These are phyloP conservation scores for Siniperca obscura DNA, from an alignment of 2,797 vertebrate genomes.

Conservation along the genomic window DNA sequence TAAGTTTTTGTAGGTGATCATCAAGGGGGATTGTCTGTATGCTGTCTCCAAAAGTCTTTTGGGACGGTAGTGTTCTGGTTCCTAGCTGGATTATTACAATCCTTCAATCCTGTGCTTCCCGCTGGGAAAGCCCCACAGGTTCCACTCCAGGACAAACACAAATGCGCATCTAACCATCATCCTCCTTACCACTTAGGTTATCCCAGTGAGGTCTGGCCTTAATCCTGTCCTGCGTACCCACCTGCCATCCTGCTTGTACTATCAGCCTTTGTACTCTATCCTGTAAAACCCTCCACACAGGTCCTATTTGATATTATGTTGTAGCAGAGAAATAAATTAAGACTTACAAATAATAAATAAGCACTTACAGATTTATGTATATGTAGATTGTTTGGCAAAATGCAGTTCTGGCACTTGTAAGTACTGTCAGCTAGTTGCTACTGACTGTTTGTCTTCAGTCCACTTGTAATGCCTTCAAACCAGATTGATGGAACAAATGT, in stretches of 20 bases:
- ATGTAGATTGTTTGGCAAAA: conserved; percentile 6
- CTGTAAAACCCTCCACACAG: conserved; percentile 8
- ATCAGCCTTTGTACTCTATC: conserved; percentile 43
- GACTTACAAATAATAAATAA: conserved; percentile 12
- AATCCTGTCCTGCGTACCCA: conserved; percentile 72
- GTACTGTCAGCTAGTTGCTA: conserved; percentile 16
- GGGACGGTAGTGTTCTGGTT: conserved; percentile 50
- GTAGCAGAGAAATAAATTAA: background rate
- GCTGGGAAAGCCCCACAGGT: conserved; percentile 69
- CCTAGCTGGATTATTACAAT: conserved; percentile 74
- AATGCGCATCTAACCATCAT: conserved; percentile 70
- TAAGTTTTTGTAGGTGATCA: conserved; percentile 28
- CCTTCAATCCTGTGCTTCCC: conserved; percentile 63
- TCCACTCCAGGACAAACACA: conserved; percentile 68
- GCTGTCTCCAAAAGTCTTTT: conserved; percentile 51
- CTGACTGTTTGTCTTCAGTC: conserved; percentile 27
- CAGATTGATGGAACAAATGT: conserved; percentile 65
- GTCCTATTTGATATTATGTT: conserved; percentile 1
- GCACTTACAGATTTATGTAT: conserved; percentile 3
- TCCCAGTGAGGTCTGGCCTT: conserved; percentile 73
- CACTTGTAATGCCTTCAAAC: conserved; percentile 49
- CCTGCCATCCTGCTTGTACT: conserved; percentile 62
- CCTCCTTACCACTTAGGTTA: conserved; percentile 64
- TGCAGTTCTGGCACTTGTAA: background rate
- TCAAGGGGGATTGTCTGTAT: conserved; percentile 35